A percentile compares a stretch with the other conserved stretches of the same genome.
These are phyloP conservation scores for Leucophenga montana DNA, from an alignment of 2,888 invertebrate species.

Conservation along the genomic window DNA sequence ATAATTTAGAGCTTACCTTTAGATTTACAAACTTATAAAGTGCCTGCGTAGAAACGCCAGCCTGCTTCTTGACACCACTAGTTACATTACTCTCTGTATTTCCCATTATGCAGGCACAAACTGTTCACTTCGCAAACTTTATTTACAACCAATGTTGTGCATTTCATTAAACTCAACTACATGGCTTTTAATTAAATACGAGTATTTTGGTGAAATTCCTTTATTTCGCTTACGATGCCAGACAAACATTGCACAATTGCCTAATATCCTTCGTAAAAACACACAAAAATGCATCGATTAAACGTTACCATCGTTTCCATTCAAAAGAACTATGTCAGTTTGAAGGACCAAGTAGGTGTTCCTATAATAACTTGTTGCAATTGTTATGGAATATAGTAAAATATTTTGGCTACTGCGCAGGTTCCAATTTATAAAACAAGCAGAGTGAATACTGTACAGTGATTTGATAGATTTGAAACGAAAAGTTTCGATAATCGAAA, in stretches of 20 bases:
- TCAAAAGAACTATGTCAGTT: no score
- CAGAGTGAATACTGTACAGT: no score
- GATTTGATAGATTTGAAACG: no score
- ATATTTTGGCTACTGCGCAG: no score
- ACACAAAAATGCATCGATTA: slow-evolving; percentile 47
- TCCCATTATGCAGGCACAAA: slow-evolving; percentile 76
- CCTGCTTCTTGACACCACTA: slow-evolving; percentile 96
- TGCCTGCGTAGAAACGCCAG: slow-evolving; percentile 86
- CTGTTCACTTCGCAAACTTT: not conserved
- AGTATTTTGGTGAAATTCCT: not conserved
- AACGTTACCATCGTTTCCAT: slow-evolving; percentile 45
- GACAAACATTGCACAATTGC: slow-evolving; percentile 35
- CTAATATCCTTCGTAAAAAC: slow-evolving; percentile 42
- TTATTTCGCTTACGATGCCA: not conserved
- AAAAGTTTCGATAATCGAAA: no score
- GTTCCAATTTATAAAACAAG: no score
- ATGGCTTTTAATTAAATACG: not conserved
- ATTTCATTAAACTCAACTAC: not conserved
- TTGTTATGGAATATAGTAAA: no score
- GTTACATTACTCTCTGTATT: slow-evolving; percentile 92
- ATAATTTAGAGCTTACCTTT: slow-evolving; percentile 73
- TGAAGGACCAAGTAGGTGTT: no score
- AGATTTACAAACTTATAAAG: slow-evolving; percentile 92
- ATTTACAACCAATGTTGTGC: not conserved
- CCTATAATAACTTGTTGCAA: no score